These are phyloP conservation scores for Liolophura sinensis DNA, from an alignment of 1,140 invertebrate species.

Conservation along the genomic window DNA sequence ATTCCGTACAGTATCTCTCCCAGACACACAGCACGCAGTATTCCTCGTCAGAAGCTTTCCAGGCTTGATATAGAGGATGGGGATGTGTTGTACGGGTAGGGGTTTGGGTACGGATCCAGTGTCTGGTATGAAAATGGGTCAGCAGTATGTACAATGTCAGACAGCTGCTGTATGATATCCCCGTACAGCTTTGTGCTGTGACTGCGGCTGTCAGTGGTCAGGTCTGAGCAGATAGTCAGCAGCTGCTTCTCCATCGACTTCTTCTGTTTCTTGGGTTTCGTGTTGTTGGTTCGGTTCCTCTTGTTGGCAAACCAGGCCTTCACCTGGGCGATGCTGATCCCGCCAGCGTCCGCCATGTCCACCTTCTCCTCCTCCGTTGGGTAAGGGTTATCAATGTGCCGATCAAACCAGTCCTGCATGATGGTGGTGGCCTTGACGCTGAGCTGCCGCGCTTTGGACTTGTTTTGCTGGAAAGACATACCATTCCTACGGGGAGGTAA, in stretches of 20 bases:
- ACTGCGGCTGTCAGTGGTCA: constrained; percentile 11
- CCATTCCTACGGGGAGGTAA: constrained; percentile 10
- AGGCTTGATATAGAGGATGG: no score
- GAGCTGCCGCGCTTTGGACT: constrained; percentile 29
- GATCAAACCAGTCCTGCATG: constrained; percentile 49
- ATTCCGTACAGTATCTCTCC: no score
- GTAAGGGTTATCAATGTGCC: constrained; percentile 47
- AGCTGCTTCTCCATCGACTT: constrained; percentile 36
- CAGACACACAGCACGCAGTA: no score
- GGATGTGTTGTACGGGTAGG: not conserved
- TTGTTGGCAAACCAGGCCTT: constrained; percentile 57
- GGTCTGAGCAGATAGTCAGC: constrained; percentile 34
- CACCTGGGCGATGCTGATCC: constrained; percentile 44
- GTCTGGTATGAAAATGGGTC: constrained; percentile 2
- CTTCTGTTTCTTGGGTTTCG: constrained; percentile 45
- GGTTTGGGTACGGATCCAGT: no score
- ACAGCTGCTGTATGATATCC: constrained; percentile 38
- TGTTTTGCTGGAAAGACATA: constrained; percentile 6
- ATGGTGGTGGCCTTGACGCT: constrained; percentile 35
- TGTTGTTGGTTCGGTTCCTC: constrained; percentile 48
- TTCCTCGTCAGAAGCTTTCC: no score
- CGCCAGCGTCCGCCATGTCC: constrained; percentile 36
- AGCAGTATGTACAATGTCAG: constrained; percentile 33
- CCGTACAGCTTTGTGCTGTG: constrained; percentile 30
- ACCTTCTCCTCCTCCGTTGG: constrained; percentile 45